Conservation (phyloP, 1,140 invertebrate genomes). For the Sinonovacula constricta region DNA sequence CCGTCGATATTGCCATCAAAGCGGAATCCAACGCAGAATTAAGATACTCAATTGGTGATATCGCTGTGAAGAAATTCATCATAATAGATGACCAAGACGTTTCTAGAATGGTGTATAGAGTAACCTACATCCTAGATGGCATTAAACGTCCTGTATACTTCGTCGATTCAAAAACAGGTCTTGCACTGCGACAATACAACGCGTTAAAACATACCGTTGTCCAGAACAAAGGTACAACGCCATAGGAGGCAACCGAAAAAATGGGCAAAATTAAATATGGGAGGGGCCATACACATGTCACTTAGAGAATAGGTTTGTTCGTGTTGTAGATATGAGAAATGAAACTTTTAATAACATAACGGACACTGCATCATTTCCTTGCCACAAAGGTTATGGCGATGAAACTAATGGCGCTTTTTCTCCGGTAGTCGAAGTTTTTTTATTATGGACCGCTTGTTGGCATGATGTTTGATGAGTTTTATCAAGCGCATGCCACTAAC, state of each 20-base stretch:
- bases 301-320: slow-evolving; percentile 60
- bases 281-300: slow-evolving; percentile 38
- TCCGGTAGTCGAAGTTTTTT: slow-evolving; percentile 58
- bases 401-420: slow-evolving; percentile 62
- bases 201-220: slow-evolving; percentile 43
- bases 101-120: slow-evolving; percentile 27
- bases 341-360: slow-evolving; percentile 21
- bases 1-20: too few species aligned
- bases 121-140: slow-evolving; percentile 42
- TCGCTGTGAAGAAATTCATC: too few species aligned
- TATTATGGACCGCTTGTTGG: slow-evolving; percentile 58
- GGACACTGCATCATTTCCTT: slow-evolving; percentile 39
- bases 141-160: slow-evolving; percentile 50
- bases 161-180: slow-evolving; percentile 53
- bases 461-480: slow-evolving; percentile 61
- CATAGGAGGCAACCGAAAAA: slow-evolving; percentile 58
- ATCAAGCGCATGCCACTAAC: slow-evolving; percentile 40
- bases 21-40: too few species aligned
- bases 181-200: slow-evolving; percentile 40
- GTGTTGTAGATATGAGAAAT: slow-evolving; percentile 56
- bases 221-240: slow-evolving; percentile 36
- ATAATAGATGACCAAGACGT: too few species aligned
- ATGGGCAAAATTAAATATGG: slow-evolving; percentile 58
- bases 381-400: slow-evolving; percentile 50
- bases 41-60: too few species aligned